Evolutionary conservation across 2,888 invertebrate genomes (phyloP).

Genomic region (Cheilosia vulpina): DNA sequence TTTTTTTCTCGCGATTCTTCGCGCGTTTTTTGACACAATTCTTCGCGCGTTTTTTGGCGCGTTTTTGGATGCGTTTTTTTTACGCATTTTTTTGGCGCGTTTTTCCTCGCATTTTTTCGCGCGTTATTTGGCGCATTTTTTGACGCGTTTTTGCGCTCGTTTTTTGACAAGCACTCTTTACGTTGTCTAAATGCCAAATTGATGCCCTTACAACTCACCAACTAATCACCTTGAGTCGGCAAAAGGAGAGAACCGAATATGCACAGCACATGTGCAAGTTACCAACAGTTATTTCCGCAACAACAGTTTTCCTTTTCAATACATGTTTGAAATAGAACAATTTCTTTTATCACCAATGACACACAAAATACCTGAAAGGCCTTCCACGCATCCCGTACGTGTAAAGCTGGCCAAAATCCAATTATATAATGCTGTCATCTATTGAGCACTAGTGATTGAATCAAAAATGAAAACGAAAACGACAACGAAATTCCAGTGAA

Average conservation of each 20-base stretch:
- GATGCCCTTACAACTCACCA: too few relatives aligned
- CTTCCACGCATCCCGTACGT: constrained; percentile 19
- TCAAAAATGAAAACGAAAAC: constrained; percentile 5
- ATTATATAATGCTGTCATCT: constrained; percentile 23
- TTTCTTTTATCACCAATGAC: constrained; percentile 14
- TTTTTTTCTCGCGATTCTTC: too few relatives aligned
- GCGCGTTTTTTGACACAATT: too few relatives aligned
- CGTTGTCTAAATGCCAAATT: too few relatives aligned
- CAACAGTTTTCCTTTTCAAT: constrained; percentile 24
- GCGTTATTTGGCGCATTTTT: too few relatives aligned
- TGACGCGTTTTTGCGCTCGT: too few relatives aligned
- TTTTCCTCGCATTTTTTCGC: too few relatives aligned
- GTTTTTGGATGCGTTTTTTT: too few relatives aligned
- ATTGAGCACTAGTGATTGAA: constrained; percentile 1
- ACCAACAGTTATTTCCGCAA: constrained; percentile 2
- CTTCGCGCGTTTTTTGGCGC: too few relatives aligned
- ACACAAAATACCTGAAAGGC: constrained; percentile 25
- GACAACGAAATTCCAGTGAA: constrained; percentile 25
- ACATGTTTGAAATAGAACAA: constrained; percentile 7
- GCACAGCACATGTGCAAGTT: neutral
- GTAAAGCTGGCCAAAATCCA: constrained; percentile 31
- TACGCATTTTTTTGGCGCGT: too few relatives aligned
- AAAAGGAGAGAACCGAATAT: neutral
- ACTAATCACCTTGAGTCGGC: too few relatives aligned
- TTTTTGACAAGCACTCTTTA: too few relatives aligned